Evolutionary conservation across 2,797 vertebrate genomes (phyloP), one percentile per base, ranked within the genome.

Genomic region (Gymnodraco acuticeps): DNA sequence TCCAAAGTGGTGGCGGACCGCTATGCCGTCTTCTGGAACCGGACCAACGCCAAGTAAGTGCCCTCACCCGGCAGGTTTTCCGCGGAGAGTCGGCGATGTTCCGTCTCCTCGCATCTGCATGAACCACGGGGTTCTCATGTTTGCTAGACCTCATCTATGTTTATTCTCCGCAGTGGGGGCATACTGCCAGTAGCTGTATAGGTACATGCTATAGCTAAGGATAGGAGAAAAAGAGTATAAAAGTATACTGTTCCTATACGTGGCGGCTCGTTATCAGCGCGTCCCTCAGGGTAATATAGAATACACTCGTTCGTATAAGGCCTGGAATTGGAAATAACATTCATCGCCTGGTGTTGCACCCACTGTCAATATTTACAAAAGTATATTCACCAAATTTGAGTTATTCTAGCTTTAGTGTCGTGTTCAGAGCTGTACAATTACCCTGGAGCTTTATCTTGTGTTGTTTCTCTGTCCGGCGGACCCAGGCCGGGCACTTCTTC

Each of bases 21-120:
- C 94, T 99, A 98, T 92, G 97, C 97, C 70, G 97, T 99, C 93
- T 98, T 97, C 95, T 99, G 98, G 98, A 99, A 99, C 96, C 96
- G 96, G 93, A 97, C 95, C 95, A 99, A 99, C 94, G 95, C 96
- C 94, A 98, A 96, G 98, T 98, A 96, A 96, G 96, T 88, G 73
- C 48, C 81, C 77, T 75, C 61, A 52, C 66, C 52, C 61, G 74
- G 64, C 73, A 53, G 75, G 27, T 63, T 70, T 52, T 10, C 79
- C 64, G 77, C 70, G 78, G 73, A 80, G 64, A 45, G 63, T 43
- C 74, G 78, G 71, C 47, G 67, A 53, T 68, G 83, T 68, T 58
- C 72, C 64, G 20, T 43, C 65, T 56, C 70, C 51, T 42, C 33
- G 55, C 68, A 17, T 73, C 54, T 60, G 76, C 81, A n/a, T 65